phyloP scores from a whole-genome alignment of 2,888 invertebrate genomes.

The Tridacna crocea region DNA sequence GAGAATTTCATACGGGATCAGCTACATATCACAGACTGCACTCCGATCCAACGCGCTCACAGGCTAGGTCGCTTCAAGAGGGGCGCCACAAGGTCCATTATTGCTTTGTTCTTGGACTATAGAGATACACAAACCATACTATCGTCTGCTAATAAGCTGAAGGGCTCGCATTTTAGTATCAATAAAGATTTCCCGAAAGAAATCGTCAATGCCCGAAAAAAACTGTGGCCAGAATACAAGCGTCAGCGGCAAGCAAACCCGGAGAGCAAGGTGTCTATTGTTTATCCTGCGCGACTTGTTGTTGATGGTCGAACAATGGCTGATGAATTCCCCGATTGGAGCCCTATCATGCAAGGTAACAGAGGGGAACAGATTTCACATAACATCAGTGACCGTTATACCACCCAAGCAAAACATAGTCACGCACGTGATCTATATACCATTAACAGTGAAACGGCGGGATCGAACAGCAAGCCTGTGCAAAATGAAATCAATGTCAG shows the following conservation, averaged over 20 bases:
- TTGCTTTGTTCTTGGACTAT: neutral
- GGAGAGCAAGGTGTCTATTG: neutral
- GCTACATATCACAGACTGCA: neutral
- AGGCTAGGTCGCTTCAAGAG: neutral
- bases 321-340: constrained; percentile 20
- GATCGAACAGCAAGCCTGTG: no score
- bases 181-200: constrained; percentile 3
- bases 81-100: neutral
- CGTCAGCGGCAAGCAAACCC: neutral
- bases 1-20: neutral
- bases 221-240: constrained; percentile 2
- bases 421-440: no score
- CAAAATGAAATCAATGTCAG: no score
- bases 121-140: neutral
- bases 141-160: neutral
- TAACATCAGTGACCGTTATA: no score
- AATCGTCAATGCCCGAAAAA: neutral
- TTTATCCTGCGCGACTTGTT: constrained; percentile 8
- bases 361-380: no score
- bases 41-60: neutral
- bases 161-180: constrained; percentile 1
- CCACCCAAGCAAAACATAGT: no score
- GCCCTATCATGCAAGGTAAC: no score
- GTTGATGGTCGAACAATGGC: neutral
- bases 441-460: no score